Base-by-base conservation (phyloP, 2,888 invertebrate genomes). In the Drosophila paracracens region DNA sequence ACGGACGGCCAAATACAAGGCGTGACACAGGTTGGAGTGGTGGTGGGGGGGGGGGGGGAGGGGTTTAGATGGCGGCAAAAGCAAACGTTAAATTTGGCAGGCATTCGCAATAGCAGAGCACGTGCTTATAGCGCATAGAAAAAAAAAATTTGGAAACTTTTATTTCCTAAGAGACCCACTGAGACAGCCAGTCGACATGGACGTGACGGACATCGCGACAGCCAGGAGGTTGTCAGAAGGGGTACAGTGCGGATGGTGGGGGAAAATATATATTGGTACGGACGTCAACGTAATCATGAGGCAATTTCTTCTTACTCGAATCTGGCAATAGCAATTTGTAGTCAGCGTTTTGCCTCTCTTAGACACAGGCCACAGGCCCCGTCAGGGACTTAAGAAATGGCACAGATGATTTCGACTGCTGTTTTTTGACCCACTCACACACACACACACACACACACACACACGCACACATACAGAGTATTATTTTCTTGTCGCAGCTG, bases 221-320 rank as follows among this genome's bases (percentile, higher is more conserved):
- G 40, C 50, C 53, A 52, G 60, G 2, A 35, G 21, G 4, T 43
- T 25, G 29, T 18, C 51, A 29, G 16, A 10, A 18, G 48, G 50
- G 27, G 18, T 29, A 48, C 54, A 56, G 53, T 1, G 2, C 2
- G 25, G 25, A 2, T 10, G 51, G 53, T 2, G 56, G 40, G 36
- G 27, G 50, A 21, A 21, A 31, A 11, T 31, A 50, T n/a, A 54
- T 40, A 57, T n/a, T 21, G 40, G 40, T 63, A 50, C 62, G 67
- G 70, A 66, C 76, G 79, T 76, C 79, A 79, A 74, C 83, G 81
- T 88, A 84, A 85, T 88, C 88, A 87, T 84, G 85, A 85, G 75
- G 81, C 88, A 88, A 79, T 88, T 85, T 84, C 81, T 83, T 82
- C 73, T 82, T 70, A 52, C 53, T 61, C 57, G 62, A 58, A 74